Conservation (phyloP, 2,797 vertebrate genomes). For the Poecilia gillii region DNA sequence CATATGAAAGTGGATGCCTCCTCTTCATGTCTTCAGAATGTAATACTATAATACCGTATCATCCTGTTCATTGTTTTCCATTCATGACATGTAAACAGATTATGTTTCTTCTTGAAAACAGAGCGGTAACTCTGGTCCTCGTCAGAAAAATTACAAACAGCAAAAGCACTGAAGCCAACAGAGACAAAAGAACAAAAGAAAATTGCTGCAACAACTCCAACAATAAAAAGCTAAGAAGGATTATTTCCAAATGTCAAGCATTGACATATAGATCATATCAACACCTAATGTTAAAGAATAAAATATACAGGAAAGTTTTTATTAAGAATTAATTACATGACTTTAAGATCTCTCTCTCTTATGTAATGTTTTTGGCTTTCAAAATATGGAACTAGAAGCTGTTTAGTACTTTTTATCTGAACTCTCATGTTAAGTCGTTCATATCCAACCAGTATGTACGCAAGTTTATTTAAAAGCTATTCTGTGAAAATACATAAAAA, state of each 20-base stretch:
- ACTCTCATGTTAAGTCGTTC: slow-evolving; percentile 82
- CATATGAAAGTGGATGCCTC: slow-evolving; percentile 69
- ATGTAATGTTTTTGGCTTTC: slow-evolving; percentile 95
- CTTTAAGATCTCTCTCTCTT: slow-evolving; percentile 84
- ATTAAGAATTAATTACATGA: slow-evolving; percentile 97
- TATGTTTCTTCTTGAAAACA: slow-evolving; percentile 59
- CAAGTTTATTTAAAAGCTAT: slow-evolving; percentile 99
- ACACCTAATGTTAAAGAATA: slow-evolving; percentile 98
- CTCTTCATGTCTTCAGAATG: slow-evolving; percentile 70
- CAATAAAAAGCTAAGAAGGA: slow-evolving; percentile 91
- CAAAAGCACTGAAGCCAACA: slow-evolving; percentile 76
- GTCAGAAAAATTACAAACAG: slow-evolving; percentile 76
- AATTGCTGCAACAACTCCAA: slow-evolving; percentile 70
- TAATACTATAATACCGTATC: slow-evolving; percentile 69
- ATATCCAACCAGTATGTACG: slow-evolving; percentile 93
- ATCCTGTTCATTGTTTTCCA: slow-evolving; percentile 53
- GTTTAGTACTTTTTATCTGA: slow-evolving; percentile 80
- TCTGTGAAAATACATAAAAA: slow-evolving; percentile 99
- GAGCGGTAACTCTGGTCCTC: slow-evolving; percentile 72
- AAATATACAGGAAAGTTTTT: slow-evolving; percentile 94
- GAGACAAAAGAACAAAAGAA: slow-evolving; percentile 57
- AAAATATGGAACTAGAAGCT: slow-evolving; percentile 92
- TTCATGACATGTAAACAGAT: slow-evolving; percentile 76
- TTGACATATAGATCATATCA: slow-evolving; percentile 94
- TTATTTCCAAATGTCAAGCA: slow-evolving; percentile 95